phyloP scores from a whole-genome alignment of 2,797 vertebrate species.

The Prunella strophiata region DNA sequence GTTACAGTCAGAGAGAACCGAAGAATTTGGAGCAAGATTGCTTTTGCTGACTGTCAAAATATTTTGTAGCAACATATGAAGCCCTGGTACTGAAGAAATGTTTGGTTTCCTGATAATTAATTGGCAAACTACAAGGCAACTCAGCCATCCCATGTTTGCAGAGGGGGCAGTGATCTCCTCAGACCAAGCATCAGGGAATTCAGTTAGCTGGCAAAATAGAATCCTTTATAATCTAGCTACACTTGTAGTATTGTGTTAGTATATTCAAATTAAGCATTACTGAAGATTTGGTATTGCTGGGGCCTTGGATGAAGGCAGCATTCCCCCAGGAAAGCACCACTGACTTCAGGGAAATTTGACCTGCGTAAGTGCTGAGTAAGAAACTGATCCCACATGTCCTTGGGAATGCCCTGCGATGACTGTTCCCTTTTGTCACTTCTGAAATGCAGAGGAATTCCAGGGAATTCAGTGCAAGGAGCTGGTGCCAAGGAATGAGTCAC shows the following conservation, averaged over 20 bases:
- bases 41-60: background rate
- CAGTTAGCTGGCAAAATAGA: background rate
- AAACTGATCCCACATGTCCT: background rate
- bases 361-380: conserved; percentile 54
- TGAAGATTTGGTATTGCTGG: background rate
- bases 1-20: background rate
- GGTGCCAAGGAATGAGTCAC: conserved; percentile 52
- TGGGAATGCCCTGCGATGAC: conserved; percentile 52
- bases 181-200: background rate
- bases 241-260: background rate
- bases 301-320: background rate
- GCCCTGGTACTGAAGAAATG: background rate
- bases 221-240: background rate
- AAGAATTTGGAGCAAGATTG: background rate
- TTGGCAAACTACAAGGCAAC: background rate
- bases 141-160: background rate
- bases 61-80: background rate
- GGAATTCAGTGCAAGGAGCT: conserved; percentile 42
- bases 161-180: background rate
- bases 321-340: conserved; percentile 44
- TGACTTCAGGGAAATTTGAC: conserved; percentile 47
- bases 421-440: conserved; percentile 7
- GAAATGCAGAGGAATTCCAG: conserved; percentile 21
- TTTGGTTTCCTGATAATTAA: background rate
- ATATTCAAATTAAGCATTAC: background rate